A percentile compares a stretch with the other conserved stretches of the same genome.
These are phyloP conservation scores for Macrotrachela quadricornifera DNA, from an alignment of 1,140 invertebrate genomes.

Conservation along the genomic window DNA sequence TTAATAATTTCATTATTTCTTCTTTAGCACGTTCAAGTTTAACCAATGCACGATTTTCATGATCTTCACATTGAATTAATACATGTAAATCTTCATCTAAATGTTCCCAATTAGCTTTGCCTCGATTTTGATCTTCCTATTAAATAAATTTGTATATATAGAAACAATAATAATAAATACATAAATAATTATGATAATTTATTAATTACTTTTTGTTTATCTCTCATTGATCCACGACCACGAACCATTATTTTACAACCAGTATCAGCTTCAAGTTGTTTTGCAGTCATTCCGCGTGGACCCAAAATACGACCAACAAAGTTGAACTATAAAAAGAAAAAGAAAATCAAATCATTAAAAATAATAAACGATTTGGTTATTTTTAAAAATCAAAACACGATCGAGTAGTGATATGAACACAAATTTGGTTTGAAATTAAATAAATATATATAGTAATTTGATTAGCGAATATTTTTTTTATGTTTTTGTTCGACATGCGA, in stretches of 20 bases:
- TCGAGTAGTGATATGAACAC: background rate
- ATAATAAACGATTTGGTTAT: background rate
- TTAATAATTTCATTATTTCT: conserved; percentile 84
- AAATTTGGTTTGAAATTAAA: too few species aligned
- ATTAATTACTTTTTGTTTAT: conserved; percentile 83
- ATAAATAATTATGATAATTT: too few species aligned
- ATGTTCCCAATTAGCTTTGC: conserved; percentile 99
- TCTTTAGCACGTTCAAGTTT: conserved; percentile 83
- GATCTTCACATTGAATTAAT: conserved; percentile 89
- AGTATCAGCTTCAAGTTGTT: conserved; percentile 96
- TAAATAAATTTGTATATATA: too few species aligned
- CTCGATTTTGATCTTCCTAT: conserved; percentile 87
- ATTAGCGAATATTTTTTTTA: too few species aligned
- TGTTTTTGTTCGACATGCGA: too few species aligned
- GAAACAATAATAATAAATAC: too few species aligned
- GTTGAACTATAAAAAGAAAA: conserved; percentile 63
- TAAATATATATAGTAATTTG: too few species aligned
- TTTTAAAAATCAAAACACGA: background rate
- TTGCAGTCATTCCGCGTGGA: conserved; percentile 94
- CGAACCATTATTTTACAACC: conserved; percentile 99
- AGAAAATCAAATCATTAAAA: background rate
- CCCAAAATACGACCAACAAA: conserved; percentile 98
- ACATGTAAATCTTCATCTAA: conserved; percentile 95
- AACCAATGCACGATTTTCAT: conserved; percentile 74
- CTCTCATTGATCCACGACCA: conserved; percentile 98